These are phyloP conservation scores for Heliconius erato DNA, from an alignment of 2,888 invertebrate species.

Conservation along the genomic window DNA sequence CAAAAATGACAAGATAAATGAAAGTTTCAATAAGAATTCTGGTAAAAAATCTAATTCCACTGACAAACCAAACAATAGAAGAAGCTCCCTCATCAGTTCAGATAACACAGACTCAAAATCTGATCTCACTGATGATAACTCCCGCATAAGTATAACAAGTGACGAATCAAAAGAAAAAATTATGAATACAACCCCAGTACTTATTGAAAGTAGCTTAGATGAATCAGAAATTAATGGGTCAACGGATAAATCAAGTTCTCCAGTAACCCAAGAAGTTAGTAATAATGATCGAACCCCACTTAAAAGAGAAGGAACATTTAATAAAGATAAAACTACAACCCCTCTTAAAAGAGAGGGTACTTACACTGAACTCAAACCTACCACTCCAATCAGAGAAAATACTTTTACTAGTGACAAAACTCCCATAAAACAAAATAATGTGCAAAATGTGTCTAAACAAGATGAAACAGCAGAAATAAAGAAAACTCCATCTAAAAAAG, in stretches of 20 bases:
- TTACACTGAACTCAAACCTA: constrained; percentile 18
- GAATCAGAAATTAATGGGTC: constrained; percentile 55
- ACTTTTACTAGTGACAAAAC: not conserved
- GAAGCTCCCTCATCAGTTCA: constrained; percentile 63
- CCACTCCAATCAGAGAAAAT: not conserved
- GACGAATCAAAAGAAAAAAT: constrained; percentile 74
- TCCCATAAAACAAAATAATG: not conserved
- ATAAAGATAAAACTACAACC: not conserved
- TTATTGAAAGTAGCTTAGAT: constrained; percentile 77
- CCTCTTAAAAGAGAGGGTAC: constrained; percentile 23
- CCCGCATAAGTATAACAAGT: constrained; percentile 73
- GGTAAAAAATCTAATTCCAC: constrained; percentile 58
- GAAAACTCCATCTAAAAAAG: constrained; percentile 7
- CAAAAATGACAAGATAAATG: constrained; percentile 37
- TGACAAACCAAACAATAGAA: constrained; percentile 58
- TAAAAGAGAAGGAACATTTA: constrained; percentile 17
- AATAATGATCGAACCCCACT: constrained; percentile 5
- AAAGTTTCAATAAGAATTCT: constrained; percentile 43
- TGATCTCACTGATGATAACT: constrained; percentile 64
- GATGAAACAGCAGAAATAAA: not conserved
- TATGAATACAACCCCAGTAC: constrained; percentile 69
- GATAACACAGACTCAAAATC: constrained; percentile 60
- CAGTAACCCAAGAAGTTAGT: not conserved
- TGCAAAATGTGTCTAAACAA: not conserved
- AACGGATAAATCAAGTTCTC: not conserved